Percentiles rank a stretch among this genome's conserved stretches.
Evolutionary conservation across 2,888 invertebrate species (phyloP).

Genomic region (Pseudococcus viburni): DNA sequence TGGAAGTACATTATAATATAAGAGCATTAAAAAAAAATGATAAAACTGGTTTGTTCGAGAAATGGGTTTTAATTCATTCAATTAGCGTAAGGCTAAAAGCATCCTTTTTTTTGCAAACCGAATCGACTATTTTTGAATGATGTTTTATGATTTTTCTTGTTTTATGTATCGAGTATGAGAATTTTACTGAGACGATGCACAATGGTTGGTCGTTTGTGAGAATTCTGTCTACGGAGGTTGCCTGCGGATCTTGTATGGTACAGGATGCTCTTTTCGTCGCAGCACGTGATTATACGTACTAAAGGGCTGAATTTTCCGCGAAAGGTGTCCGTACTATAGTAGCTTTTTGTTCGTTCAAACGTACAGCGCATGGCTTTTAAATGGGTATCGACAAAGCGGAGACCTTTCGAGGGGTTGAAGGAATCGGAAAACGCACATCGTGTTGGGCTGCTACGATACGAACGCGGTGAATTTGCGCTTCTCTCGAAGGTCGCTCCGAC

Average conservation of each 20-base stretch:
- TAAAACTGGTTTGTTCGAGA: constrained; percentile 14
- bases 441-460: neutral
- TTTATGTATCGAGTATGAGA: neutral
- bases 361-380: constrained; percentile 4
- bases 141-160: constrained; percentile 12
- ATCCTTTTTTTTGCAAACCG: neutral
- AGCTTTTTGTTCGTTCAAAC: neutral
- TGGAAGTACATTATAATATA: neutral
- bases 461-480: neutral
- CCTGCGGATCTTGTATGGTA: neutral
- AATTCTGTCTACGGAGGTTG: neutral
- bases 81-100: constrained; percentile 15
- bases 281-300: neutral
- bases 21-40: constrained; percentile 28
- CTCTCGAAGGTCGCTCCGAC: constrained; percentile 12
- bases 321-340: neutral
- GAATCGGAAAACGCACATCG: neutral
- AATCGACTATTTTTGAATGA: neutral
- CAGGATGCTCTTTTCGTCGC: neutral
- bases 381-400: neutral
- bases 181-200: neutral
- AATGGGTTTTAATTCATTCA: constrained; percentile 36
- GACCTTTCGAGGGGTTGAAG: neutral
- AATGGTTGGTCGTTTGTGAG: neutral
- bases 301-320: neutral